phyloP scores from a whole-genome alignment of 2,797 vertebrate species.

The Dicrostonyx torquatus region DNA sequence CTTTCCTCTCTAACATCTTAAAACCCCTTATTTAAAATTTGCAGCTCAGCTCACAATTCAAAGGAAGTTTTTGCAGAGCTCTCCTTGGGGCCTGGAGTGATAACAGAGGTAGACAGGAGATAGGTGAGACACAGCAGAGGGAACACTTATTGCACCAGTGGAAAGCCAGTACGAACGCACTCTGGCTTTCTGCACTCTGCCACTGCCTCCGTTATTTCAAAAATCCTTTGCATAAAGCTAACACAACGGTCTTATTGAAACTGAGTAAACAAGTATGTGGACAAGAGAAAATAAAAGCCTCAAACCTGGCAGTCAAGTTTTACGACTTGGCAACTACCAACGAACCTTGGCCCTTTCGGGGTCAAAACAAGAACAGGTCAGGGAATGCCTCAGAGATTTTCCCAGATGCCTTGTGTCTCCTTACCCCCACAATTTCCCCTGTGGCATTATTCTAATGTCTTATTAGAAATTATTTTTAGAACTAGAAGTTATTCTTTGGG shows the following conservation, averaged over 20 bases:
- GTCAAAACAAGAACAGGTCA: not conserved
- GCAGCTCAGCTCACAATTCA: constrained; percentile 44
- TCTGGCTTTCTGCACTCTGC: not conserved
- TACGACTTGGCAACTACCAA: constrained; percentile 23
- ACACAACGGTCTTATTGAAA: not conserved
- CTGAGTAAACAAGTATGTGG: not conserved
- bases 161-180: not conserved
- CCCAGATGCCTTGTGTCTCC: not conserved
- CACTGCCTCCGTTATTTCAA: not conserved
- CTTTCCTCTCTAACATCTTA: constrained; percentile 55
- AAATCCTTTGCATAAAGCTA: not conserved
- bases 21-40: constrained; percentile 61
- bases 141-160: not conserved
- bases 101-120: not conserved
- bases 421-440: not conserved
- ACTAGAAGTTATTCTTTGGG: not conserved
- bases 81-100: not conserved
- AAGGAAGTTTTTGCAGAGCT: constrained; percentile 20
- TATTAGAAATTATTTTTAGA: constrained; percentile 20
- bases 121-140: not conserved
- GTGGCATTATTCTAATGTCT: not conserved
- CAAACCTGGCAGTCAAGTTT: not conserved
- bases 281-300: constrained; percentile 29
- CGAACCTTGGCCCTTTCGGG: not conserved
- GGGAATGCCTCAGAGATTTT: not conserved